These are phyloP conservation scores for Stomorhina lunata DNA, from an alignment of 2,888 invertebrate genomes.

Conservation along the genomic window DNA sequence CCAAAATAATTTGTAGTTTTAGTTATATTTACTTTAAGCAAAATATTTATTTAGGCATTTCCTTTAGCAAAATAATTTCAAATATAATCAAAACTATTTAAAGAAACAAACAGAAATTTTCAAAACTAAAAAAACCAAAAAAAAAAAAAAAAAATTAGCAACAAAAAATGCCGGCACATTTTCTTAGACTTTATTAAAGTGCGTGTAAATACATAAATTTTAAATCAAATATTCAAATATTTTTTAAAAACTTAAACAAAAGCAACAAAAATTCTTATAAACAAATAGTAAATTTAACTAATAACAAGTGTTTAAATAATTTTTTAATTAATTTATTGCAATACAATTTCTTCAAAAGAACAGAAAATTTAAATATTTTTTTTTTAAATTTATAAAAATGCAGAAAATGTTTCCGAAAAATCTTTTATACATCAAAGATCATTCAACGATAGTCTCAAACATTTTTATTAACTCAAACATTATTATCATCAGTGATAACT, in stretches of 20 bases:
- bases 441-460: too few species aligned
- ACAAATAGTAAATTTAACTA: conserved; percentile 1
- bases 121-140: background rate
- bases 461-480: too few species aligned
- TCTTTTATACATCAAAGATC: too few species aligned
- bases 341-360: conserved; percentile 1
- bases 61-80: conserved; percentile 41
- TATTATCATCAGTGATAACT: background rate
- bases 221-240: conserved; percentile 38
- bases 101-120: conserved; percentile 15
- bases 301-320: conserved; percentile 21
- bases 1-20: conserved; percentile 16
- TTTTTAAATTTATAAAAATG: too few species aligned
- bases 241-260: too few species aligned
- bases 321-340: conserved; percentile 13
- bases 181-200: conserved; percentile 22
- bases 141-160: conserved; percentile 1
- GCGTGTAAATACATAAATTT: conserved; percentile 46
- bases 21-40: conserved; percentile 25
- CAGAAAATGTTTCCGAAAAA: too few species aligned
- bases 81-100: background rate
- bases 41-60: conserved; percentile 54
- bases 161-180: conserved; percentile 13
- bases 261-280: background rate
- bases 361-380: background rate